Evolutionary conservation across 2,113 vertebrate genomes (phyloP), one percentile per base, ranked within the genome.

Genomic region (Atherinomorus stipes): DNA sequence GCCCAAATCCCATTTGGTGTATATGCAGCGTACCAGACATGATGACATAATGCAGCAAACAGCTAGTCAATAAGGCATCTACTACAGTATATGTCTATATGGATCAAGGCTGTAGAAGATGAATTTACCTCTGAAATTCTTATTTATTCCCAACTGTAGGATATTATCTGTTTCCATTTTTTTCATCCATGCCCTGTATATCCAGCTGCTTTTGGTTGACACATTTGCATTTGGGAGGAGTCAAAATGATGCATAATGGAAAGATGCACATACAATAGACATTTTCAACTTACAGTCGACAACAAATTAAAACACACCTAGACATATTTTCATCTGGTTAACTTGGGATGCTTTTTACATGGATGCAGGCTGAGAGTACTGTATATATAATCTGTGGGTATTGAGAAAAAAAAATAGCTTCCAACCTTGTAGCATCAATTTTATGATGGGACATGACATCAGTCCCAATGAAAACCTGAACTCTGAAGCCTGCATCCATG

Each of bases 351-450:
- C 44, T n/a, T 47, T 47, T 19, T 47, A 42, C 40, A 47, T 44
- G 42, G 44, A 19, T 47, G 44, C 44, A 47, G 44, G 15, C 44
- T 45, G 18, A 13, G 6, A n/a, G n/a, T n/a, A n/a, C n/a, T 45
- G 44, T 19, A 45, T 18, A 45, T 45, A 15, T 15, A 18, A 45
- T 45, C 44, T 45, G 16, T 45, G 16, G 6, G 44, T 47, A 8
- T 2, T n/a, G 44, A 47, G 40, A n/a, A n/a, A 34, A 34, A 34
- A 9, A 34, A 34, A 7, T 7, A 1, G 7, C 44, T 34, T 74
- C 47, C 45, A 73, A 50, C 11, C 57, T 57, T 62, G 31, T 44
- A 25, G 19, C 54, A 61, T 40, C 47, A 22, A 15, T 50, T 34
- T 42, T n/a, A 16, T 7, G 44, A 18, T 7, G 18, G 44, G 44